Evolutionary conservation across 2,797 vertebrate species (phyloP), one percentile per base, ranked within the genome.

Genomic region (Poeciliopsis presidionis): DNA sequence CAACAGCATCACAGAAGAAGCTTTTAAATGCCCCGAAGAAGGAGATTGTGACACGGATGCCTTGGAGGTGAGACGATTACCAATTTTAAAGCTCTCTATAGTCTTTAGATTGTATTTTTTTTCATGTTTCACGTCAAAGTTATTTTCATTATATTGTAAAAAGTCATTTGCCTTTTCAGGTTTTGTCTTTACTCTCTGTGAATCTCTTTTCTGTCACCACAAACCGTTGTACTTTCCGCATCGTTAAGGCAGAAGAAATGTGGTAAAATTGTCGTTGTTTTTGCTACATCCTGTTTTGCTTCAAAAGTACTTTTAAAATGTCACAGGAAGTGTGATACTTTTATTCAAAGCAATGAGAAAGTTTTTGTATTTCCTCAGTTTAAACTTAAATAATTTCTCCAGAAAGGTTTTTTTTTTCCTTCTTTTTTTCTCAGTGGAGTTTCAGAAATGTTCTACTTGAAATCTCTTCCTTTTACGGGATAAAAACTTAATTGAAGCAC

Each of bases 1-100:
- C 71, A 99, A 98, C 90, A 96, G 96, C 80, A 97, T 99, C 65
- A 96, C 97, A 0, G 98, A 99, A 85, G 98, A 99, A 87, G 95
- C 97, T 67, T 97, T 97, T 90, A 97, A 95, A 85, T 91, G 94
- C 59, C 92, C 96, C 0, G 98, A 99, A 63, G 98, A 99, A 85
- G 96, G 96, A 1, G 98, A 99, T 57, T 98, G 96, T 85, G 97
- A 99, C 76, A 84, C 92, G 1, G 98, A 99, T n/a, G 95, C 96
- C 65, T 92, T 99, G 80, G 98, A 99, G 97, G 98, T 99, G 88
- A 91, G 83, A 76, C 0, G 25, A 72, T 33, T 55, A 22, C 36
- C 28, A 33, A 70, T 14, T 51, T 20, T 13, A 43, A 28, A 22
- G 0, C 1, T 0, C 55, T 47, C 36, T 33, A 2, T 13, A 33